These are phyloP conservation scores for Bombyx mandarina DNA, from an alignment of 1,140 invertebrate species.

Conservation along the genomic window DNA sequence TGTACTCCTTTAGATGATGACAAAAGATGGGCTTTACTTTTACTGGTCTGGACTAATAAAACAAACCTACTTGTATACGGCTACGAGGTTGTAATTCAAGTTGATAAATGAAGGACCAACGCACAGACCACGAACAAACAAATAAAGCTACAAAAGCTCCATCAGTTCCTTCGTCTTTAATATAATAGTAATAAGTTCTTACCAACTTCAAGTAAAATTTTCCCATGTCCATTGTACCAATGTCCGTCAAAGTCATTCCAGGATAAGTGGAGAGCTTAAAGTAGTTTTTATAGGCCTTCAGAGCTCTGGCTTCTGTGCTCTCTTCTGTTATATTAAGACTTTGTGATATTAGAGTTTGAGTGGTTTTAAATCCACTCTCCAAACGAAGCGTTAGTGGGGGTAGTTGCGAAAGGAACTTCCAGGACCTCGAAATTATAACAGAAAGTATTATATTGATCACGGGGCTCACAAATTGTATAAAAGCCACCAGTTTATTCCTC, in stretches of 20 bases:
- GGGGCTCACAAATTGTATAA: constrained; percentile 74
- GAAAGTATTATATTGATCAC: constrained; percentile 74
- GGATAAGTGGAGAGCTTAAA: constrained; percentile 41
- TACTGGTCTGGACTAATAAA: no score
- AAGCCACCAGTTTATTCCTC: constrained; percentile 70
- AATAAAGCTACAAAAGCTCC: no score
- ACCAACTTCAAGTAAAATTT: constrained; percentile 63
- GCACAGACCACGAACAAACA: no score
- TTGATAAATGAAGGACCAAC: no score
- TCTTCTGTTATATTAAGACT: constrained; percentile 24
- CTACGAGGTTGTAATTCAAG: no score
- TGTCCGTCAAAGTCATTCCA: constrained; percentile 41
- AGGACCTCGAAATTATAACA: constrained; percentile 67
- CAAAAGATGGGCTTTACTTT: no score
- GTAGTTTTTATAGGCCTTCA: constrained; percentile 50
- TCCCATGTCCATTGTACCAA: constrained; percentile 40
- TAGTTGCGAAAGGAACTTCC: constrained; percentile 57
- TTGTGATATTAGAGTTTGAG: constrained; percentile 45
- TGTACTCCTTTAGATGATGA: no score
- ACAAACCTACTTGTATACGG: no score
- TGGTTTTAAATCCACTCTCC: constrained; percentile 43
- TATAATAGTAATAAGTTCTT: neutral
- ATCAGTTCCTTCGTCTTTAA: no score
- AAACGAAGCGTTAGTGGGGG: constrained; percentile 58
- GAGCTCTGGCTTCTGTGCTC: constrained; percentile 35